Conservation (phyloP, 2,797 vertebrate genomes). For the Hippoglossus hippoglossus region DNA sequence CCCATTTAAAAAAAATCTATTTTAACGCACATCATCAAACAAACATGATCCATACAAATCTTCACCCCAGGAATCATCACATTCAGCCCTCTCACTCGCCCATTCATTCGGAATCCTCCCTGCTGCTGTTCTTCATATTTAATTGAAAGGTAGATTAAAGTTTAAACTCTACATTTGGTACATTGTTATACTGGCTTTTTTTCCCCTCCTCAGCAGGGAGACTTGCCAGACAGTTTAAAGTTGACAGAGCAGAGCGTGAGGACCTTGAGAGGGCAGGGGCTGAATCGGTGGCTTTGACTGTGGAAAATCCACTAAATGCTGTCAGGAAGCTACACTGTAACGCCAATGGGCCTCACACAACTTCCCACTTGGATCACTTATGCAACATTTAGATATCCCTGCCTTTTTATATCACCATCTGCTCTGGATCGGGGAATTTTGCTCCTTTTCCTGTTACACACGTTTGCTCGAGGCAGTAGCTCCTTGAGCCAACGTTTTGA, state of each 20-base stretch:
- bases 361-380: neutral
- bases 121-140: slow-evolving; percentile 54
- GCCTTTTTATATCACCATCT: slow-evolving; percentile 16
- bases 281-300: slow-evolving; percentile 29
- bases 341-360: neutral
- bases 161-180: slow-evolving; percentile 65
- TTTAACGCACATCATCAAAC: slow-evolving; percentile 8
- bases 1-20: neutral
- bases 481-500: neutral
- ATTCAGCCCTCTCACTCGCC: neutral
- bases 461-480: neutral
- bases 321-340: slow-evolving; percentile 5
- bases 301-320: slow-evolving; percentile 9
- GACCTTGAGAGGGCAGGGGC: slow-evolving; percentile 15
- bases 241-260: slow-evolving; percentile 10
- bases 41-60: slow-evolving; percentile 1
- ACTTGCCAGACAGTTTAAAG: slow-evolving; percentile 28
- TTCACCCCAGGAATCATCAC: neutral
- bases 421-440: neutral
- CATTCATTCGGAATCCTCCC: slow-evolving; percentile 18
- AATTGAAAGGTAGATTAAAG: slow-evolving; percentile 64
- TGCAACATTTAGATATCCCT: slow-evolving; percentile 2
- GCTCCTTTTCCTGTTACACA: neutral
- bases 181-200: slow-evolving; percentile 44
- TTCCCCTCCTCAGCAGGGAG: slow-evolving; percentile 30